Conservation (phyloP, 2,113 vertebrate species). For the Lasiurus borealis region DNA sequence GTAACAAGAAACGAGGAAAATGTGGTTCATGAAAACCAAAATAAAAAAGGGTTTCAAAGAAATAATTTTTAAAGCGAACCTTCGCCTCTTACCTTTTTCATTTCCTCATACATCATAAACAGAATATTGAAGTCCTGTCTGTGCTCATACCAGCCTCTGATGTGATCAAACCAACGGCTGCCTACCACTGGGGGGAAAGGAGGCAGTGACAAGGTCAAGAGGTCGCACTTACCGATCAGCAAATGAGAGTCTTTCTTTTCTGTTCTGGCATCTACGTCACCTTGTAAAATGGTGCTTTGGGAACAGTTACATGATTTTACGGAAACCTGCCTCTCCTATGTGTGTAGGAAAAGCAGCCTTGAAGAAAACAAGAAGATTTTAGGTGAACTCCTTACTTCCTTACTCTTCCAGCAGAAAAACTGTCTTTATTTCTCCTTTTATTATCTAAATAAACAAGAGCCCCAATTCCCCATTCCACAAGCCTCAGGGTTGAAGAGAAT, state of each 20-base stretch:
- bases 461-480: neutral
- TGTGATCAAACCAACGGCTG: slow-evolving; percentile 84
- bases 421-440: neutral
- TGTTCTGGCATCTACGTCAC: neutral
- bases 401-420: neutral
- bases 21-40: too few species aligned
- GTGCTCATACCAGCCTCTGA: too few species aligned
- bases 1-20: too few species aligned
- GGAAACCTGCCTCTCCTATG: neutral
- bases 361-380: neutral
- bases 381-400: neutral
- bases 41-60: too few species aligned
- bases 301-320: neutral
- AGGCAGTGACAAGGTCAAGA: neutral
- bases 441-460: too few species aligned
- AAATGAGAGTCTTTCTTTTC: neutral
- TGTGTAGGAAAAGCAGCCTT: too few species aligned
- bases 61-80: too few species aligned
- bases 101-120: too few species aligned
- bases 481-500: neutral
- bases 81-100: too few species aligned
- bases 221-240: neutral
- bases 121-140: too few species aligned
- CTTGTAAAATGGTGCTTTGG: neutral
- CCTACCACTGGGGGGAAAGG: slow-evolving; percentile 69